Conservation (phyloP, 2,113 vertebrate species). For the Sylvia atricapilla region DNA sequence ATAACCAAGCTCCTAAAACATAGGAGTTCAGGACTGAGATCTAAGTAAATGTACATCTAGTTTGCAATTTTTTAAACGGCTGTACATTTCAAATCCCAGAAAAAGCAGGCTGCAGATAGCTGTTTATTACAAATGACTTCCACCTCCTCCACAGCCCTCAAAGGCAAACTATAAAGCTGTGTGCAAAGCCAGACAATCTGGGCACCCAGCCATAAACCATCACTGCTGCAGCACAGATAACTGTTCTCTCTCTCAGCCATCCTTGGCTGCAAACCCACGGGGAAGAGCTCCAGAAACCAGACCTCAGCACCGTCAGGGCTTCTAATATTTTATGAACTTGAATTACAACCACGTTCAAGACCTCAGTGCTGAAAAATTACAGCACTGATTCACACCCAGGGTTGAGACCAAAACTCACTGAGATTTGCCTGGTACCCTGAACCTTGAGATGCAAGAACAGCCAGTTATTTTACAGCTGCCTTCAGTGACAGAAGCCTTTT, state of each 20-base stretch:
- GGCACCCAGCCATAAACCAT: conserved; percentile 86
- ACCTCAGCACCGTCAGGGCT: conserved; percentile 8
- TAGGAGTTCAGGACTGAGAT: background rate
- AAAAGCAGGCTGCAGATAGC: conserved; percentile 42
- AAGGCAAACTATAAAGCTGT: conserved; percentile 74
- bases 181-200: conserved; percentile 77
- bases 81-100: background rate
- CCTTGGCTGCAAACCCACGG: conserved; percentile 70
- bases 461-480: background rate
- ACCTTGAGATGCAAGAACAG: background rate
- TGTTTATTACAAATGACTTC: conserved; percentile 69
- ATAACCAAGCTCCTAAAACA: background rate
- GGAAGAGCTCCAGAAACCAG: conserved; percentile 62
- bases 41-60: background rate
- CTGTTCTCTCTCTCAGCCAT: conserved; percentile 71
- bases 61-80: background rate
- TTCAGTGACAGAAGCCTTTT: background rate
- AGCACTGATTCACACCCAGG: background rate
- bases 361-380: background rate
- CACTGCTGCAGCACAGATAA: conserved; percentile 79
- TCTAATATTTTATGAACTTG: conserved; percentile 12
- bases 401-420: background rate
- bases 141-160: conserved; percentile 63
- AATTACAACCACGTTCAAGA: background rate
- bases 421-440: background rate